phyloP scores from a whole-genome alignment of 2,888 invertebrate species.

The Rotaria socialis region DNA sequence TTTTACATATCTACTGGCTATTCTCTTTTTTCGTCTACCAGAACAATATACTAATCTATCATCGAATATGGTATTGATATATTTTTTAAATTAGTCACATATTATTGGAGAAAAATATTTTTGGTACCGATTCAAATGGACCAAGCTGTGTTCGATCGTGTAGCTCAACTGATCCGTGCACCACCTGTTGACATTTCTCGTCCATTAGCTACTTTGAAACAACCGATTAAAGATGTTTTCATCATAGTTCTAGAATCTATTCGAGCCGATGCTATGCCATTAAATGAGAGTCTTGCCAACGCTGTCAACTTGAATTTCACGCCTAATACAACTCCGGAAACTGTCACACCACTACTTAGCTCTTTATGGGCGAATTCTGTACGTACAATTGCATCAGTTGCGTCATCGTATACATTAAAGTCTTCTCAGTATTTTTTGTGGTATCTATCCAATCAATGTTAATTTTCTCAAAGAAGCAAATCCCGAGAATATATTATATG shows the following conservation, averaged over 20 bases:
- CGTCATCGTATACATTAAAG: neutral
- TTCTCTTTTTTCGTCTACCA: neutral
- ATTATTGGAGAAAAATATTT: neutral
- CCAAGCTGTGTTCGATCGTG: neutral
- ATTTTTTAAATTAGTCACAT: neutral
- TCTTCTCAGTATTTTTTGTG: neutral
- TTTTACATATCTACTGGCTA: neutral
- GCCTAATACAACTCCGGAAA: neutral
- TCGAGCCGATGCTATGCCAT: neutral
- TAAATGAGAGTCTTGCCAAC: neutral
- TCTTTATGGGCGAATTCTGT: neutral
- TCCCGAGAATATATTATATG: neutral
- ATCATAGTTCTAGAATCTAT: neutral
- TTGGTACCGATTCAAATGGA: neutral
- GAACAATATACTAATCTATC: neutral
- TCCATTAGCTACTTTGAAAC: neutral
- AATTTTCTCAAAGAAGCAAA: neutral
- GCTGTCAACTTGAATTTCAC: neutral
- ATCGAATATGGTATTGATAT: neutral
- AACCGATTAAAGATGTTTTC: neutral
- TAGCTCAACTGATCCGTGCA: neutral
- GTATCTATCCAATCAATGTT: neutral
- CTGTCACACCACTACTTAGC: neutral
- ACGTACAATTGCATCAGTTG: neutral
- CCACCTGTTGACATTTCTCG: neutral